Conservation (phyloP, 2,888 invertebrate species). For the Parnassius orleans region DNA sequence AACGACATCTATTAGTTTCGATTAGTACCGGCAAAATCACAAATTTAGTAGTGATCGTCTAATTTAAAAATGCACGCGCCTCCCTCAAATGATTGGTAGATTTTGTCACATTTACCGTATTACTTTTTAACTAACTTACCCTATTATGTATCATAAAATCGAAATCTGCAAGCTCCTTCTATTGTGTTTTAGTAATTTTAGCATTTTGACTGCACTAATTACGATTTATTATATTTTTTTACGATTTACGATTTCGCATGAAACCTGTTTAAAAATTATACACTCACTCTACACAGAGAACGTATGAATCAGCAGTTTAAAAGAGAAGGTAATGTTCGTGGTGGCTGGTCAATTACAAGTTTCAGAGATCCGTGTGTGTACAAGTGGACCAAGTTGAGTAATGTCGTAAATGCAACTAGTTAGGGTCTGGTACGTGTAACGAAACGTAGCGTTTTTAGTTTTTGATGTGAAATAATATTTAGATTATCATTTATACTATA, state of each 20-base stretch:
- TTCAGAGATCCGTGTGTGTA: slow-evolving; percentile 29
- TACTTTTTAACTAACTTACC: too few relatives aligned
- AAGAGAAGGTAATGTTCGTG: slow-evolving; percentile 28
- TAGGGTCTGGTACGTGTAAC: slow-evolving; percentile 17
- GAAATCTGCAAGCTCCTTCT: too few relatives aligned
- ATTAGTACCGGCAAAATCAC: too few relatives aligned
- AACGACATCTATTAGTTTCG: too few relatives aligned
- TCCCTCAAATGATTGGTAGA: too few relatives aligned
- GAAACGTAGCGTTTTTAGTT: slow-evolving; percentile 2
- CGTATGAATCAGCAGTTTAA: slow-evolving; percentile 25
- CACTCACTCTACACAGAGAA: slow-evolving; percentile 3
- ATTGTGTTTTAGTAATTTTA: too few relatives aligned
- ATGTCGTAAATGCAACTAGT: slow-evolving; percentile 21
- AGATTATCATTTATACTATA: too few relatives aligned
- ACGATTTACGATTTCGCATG: slow-evolving; percentile 10
- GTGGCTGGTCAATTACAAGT: slow-evolving; percentile 27
- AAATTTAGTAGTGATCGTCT: too few relatives aligned
- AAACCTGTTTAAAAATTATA: slow-evolving; percentile 34
- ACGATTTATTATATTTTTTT: background rate
- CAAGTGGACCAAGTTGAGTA: slow-evolving; percentile 26
- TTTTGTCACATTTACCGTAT: too few relatives aligned
- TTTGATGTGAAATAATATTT: too few relatives aligned
- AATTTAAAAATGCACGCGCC: too few relatives aligned
- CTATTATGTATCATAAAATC: too few relatives aligned
- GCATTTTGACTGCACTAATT: background rate